phyloP scores from a whole-genome alignment of 2,888 invertebrate genomes.

The Scaptomyza cyrtandrae region DNA sequence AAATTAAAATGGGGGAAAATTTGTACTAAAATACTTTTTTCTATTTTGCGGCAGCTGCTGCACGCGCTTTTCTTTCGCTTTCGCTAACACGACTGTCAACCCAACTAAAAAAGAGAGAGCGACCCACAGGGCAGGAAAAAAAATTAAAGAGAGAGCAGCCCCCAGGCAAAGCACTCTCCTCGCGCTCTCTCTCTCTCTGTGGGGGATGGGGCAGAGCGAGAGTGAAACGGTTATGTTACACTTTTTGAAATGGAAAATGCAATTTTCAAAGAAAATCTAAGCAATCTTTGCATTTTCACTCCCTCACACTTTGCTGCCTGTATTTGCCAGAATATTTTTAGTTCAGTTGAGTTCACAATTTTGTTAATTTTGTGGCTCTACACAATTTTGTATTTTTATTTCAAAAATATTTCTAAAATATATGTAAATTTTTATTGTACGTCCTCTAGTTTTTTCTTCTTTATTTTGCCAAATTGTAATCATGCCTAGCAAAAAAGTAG shows the following conservation, averaged over 20 bases:
- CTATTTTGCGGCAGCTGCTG: constrained; percentile 52
- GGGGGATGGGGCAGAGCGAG: constrained; percentile 51
- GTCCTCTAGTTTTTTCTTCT: background rate
- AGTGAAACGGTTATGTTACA: constrained; percentile 17
- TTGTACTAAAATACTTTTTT: constrained; percentile 43
- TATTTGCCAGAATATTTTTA: background rate
- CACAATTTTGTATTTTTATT: constrained; percentile 8
- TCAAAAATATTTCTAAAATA: constrained; percentile 25
- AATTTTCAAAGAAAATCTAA: constrained; percentile 3
- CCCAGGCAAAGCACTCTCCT: constrained; percentile 18
- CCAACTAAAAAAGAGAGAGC: constrained; percentile 19
- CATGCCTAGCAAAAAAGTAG: constrained; percentile 46
- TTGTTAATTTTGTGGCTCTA: constrained; percentile 8
- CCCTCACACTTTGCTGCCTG: background rate
- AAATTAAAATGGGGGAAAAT: constrained; percentile 50
- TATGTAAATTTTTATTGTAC: background rate
- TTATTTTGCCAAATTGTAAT: constrained; percentile 12
- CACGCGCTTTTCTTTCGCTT: constrained; percentile 57
- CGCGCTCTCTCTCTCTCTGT: background rate
- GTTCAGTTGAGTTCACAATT: constrained; percentile 11
- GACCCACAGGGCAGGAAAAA: constrained; percentile 33
- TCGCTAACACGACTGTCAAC: constrained; percentile 52
- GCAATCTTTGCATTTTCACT: constrained; percentile 23
- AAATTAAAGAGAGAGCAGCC: constrained; percentile 22
- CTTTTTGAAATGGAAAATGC: background rate